A percentile compares a stretch with the other conserved stretches of the same genome.
phyloP scores from a whole-genome alignment of 2,888 invertebrate species.

The Hipparchia semele region DNA sequence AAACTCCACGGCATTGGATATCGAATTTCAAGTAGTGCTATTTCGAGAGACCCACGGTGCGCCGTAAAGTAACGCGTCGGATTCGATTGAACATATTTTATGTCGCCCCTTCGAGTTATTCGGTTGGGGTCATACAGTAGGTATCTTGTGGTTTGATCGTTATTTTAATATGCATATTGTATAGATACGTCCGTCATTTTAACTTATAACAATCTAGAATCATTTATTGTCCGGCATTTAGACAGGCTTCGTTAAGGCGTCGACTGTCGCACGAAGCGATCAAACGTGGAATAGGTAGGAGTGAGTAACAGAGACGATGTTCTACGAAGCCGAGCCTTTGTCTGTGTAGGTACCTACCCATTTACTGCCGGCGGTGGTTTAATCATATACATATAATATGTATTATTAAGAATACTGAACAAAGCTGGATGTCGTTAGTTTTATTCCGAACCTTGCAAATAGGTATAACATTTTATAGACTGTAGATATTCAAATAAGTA shows the following conservation, averaged over 20 bases:
- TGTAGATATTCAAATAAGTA: not conserved
- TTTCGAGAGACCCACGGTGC: slow-evolving; percentile 65
- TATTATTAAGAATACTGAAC: no score
- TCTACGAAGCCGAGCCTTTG: no score
- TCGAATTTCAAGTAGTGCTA: slow-evolving; percentile 76
- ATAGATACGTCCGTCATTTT: not conserved
- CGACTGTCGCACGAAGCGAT: no score
- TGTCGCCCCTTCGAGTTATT: slow-evolving; percentile 64
- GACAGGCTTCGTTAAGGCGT: no score
- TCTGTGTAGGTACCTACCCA: no score
- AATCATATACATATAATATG: no score
- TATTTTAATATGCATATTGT: not conserved
- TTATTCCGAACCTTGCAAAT: no score
- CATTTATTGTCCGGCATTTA: no score
- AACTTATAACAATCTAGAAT: not conserved
- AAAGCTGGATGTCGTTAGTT: no score
- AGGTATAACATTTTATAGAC: not conserved
- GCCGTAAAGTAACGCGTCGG: slow-evolving; percentile 72
- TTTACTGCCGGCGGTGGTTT: no score
- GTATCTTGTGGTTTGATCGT: not conserved
- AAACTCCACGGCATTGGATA: slow-evolving; percentile 67
- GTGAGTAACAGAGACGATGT: no score
- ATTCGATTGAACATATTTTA: slow-evolving; percentile 77
- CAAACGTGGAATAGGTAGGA: no score
- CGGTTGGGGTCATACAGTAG: slow-evolving; percentile 48